Evolutionary conservation across 2,888 invertebrate species (phyloP).

Genomic region (Eustalomyia histrio): DNA sequence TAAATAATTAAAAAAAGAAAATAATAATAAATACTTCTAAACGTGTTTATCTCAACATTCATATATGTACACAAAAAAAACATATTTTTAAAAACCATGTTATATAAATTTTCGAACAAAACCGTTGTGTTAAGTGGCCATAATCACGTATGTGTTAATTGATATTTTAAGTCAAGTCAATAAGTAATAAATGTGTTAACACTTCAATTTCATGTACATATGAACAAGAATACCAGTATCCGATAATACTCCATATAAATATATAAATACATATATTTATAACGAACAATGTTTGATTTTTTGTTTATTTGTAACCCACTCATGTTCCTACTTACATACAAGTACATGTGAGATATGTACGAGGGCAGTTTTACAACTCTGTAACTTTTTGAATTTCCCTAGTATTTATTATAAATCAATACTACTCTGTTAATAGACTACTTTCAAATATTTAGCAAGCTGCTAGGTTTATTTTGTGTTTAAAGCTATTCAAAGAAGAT

Average conservation of each 20-base stretch:
- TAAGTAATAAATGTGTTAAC: constrained; percentile 70
- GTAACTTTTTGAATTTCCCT: too few relatives aligned
- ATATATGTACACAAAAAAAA: constrained; percentile 14
- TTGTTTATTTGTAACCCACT: constrained; percentile 42
- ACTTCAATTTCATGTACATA: constrained; percentile 64
- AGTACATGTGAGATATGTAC: not conserved
- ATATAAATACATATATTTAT: too few relatives aligned
- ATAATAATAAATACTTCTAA: constrained; percentile 15
- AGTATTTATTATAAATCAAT: too few relatives aligned
- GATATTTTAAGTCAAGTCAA: constrained; percentile 68
- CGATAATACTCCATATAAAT: not conserved
- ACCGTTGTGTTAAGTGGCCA: constrained; percentile 65
- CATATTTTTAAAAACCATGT: not conserved
- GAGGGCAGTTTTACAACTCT: too few relatives aligned
- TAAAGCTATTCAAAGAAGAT: too few relatives aligned
- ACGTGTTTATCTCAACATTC: not conserved
- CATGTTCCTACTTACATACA: constrained; percentile 37
- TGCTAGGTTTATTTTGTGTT: too few relatives aligned
- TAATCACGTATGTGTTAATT: constrained; percentile 68
- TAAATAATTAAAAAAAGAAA: constrained; percentile 47
- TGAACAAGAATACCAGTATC: constrained; percentile 10
- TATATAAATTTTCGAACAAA: constrained; percentile 4
- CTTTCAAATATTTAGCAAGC: too few relatives aligned
- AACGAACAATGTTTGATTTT: not conserved
- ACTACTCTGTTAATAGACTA: too few relatives aligned